Evolutionary conservation across 2,113 vertebrate species (phyloP), one percentile per base, ranked within the genome.

Genomic region (Gobiocypris rarus): DNA sequence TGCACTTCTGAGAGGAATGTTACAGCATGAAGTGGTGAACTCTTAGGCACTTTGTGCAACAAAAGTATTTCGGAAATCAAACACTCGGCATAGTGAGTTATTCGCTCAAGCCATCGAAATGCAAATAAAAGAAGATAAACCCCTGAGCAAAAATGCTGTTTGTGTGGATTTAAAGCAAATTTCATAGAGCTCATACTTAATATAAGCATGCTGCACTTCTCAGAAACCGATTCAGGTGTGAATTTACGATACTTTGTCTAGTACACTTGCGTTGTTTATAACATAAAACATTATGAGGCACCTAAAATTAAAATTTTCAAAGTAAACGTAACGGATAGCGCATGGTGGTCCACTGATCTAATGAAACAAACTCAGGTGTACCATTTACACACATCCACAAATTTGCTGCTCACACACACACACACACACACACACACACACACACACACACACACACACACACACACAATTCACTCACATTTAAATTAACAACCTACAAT

Each of bases 401-500:
- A n/a, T n/a, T n/a, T n/a, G n/a, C n/a, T n/a, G n/a, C n/a, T n/a
- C n/a, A n/a, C n/a, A n/a, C n/a, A n/a, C 88, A 76, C 34, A 52
- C 75, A 52, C 79, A 80, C 75, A 70, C 50, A 43, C 78, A 56
- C 63, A 82, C 71, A 82, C 69, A 79, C n/a, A n/a, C n/a, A n/a
- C n/a, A n/a, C n/a, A n/a, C n/a, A n/a, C n/a, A n/a, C 43, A 48
- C 77, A 65, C 48, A n/a, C 43, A 65, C 50, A 31, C 31, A 54
- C 67, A n/a, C n/a, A n/a, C n/a, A n/a, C n/a, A n/a, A 85, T 38
- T 79, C 67, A 84, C 24, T 70, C 61, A 31, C n/a, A 71, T 24
- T 38, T 58, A 85, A 76, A 52, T 82, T 15, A 76, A 38, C 0
- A 26, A 43, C 81, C 94, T 97, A 99, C 91, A 99, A 92, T 88